These are phyloP conservation scores for Phalacrocorax aristotelis DNA, from an alignment of 2,113 vertebrate species.

Conservation along the genomic window DNA sequence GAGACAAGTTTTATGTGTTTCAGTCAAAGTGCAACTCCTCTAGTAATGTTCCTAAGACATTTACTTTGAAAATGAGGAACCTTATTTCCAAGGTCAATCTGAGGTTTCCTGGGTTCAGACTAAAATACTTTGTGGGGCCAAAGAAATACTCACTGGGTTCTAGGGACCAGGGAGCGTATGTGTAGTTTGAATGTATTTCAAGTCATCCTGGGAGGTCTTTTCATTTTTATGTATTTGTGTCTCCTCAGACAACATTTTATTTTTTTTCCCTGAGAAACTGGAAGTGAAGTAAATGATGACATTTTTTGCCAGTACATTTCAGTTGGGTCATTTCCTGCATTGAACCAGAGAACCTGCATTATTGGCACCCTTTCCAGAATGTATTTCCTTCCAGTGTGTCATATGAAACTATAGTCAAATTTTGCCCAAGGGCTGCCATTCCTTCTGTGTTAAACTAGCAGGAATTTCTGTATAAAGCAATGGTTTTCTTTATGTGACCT, in stretches of 20 bases:
- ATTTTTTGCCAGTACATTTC: not conserved
- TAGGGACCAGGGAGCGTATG: conserved; percentile 45
- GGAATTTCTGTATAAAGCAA: not conserved
- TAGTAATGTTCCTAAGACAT: conserved; percentile 26
- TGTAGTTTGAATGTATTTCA: conserved; percentile 53
- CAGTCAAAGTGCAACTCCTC: conserved; percentile 14
- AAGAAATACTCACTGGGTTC: conserved; percentile 57
- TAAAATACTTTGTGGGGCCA: conserved; percentile 40
- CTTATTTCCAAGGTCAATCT: conserved; percentile 54
- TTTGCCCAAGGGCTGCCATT: not conserved
- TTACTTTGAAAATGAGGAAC: conserved; percentile 49
- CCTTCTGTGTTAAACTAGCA: not conserved
- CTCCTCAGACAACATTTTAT: conserved; percentile 1
- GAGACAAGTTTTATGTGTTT: conserved; percentile 37
- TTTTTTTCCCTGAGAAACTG: not conserved
- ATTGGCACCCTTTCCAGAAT: not conserved
- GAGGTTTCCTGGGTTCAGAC: conserved; percentile 59
- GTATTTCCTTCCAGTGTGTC: not conserved
- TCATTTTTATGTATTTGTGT: conserved; percentile 36
- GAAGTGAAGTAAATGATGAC: not conserved
- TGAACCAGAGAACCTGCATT: not conserved
- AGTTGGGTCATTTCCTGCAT: not conserved
- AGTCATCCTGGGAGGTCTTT: conserved; percentile 60
- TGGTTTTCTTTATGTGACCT: not conserved
- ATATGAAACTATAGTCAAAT: not conserved